phyloP scores from a whole-genome alignment of 2,113 vertebrate species.

The Etheostoma spectabile region DNA sequence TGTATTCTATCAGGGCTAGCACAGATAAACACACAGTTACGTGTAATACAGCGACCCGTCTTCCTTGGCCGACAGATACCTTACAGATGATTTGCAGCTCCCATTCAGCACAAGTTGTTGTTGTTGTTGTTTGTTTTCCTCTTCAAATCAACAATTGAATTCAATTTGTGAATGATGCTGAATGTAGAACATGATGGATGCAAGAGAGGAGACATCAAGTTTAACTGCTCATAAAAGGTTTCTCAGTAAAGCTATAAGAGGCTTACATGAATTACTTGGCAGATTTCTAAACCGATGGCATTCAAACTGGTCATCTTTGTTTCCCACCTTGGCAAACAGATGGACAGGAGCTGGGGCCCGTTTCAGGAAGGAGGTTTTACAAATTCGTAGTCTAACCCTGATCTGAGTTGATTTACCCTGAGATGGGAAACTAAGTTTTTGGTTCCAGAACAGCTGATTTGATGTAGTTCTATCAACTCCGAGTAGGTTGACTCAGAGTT shows the following conservation, averaged over 20 bases:
- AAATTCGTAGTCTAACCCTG: no score
- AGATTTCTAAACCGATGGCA: background rate
- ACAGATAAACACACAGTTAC: no score
- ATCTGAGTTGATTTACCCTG: no score
- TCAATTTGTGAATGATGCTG: background rate
- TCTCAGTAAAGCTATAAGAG: background rate
- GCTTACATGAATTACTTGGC: background rate
- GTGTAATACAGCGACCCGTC: no score
- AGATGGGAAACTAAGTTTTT: no score
- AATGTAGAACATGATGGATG: background rate
- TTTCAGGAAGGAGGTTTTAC: no score
- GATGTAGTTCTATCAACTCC: no score
- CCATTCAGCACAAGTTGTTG: background rate
- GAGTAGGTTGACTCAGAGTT: no score
- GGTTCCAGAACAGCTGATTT: no score
- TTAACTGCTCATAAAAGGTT: background rate
- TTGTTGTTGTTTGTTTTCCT: background rate
- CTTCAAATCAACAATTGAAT: background rate
- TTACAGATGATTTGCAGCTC: no score
- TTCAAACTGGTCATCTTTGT: background rate
- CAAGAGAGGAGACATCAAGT: background rate
- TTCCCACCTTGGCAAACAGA: background rate
- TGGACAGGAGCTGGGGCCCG: background rate
- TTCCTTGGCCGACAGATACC: no score
- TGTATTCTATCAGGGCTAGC: no score